A percentile compares a stretch with the other conserved stretches of the same genome.
Evolutionary conservation across 1,140 invertebrate species (phyloP).

Genomic region (Cydia splendana): DNA sequence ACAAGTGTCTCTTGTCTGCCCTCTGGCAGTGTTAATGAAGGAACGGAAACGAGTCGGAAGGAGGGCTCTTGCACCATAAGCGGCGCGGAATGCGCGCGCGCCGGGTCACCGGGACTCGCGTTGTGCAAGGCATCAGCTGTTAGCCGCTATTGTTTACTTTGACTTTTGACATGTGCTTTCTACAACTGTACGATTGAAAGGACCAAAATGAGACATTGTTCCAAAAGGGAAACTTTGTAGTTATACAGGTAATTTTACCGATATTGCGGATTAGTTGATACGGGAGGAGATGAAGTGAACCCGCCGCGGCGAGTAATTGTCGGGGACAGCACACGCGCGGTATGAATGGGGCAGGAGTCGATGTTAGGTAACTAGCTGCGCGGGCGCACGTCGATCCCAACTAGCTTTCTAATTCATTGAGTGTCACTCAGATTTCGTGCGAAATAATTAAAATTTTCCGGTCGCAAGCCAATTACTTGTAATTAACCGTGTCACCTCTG

Average conservation of each 20-base stretch:
- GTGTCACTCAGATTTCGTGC: conserved; percentile 6
- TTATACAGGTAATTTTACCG: background rate
- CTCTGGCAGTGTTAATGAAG: background rate
- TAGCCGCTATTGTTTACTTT: conserved; percentile 9
- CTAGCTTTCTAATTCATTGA: conserved; percentile 31
- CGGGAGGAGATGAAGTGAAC: background rate
- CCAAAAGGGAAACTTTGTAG: background rate
- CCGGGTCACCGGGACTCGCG: conserved; percentile 4
- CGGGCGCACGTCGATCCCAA: conserved; percentile 5
- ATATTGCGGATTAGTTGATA: background rate
- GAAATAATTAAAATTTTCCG: conserved; percentile 30
- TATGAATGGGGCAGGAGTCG: conserved; percentile 18
- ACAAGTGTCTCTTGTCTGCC: background rate
- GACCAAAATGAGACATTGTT: background rate
- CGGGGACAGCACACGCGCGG: conserved; percentile 14
- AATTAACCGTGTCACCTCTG: conserved; percentile 4
- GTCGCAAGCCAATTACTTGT: conserved; percentile 11
- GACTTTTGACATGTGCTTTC: conserved; percentile 18
- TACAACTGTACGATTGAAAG: background rate
- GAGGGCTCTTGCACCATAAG: conserved; percentile 21
- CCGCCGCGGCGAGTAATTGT: background rate
- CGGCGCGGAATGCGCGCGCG: conserved; percentile 14
- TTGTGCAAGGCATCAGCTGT: conserved; percentile 6
- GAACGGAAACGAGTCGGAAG: conserved; percentile 24
- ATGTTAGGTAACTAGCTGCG: background rate